Evolutionary conservation across 2,888 invertebrate genomes (phyloP).

Genomic region (Lithophane leautieri): DNA sequence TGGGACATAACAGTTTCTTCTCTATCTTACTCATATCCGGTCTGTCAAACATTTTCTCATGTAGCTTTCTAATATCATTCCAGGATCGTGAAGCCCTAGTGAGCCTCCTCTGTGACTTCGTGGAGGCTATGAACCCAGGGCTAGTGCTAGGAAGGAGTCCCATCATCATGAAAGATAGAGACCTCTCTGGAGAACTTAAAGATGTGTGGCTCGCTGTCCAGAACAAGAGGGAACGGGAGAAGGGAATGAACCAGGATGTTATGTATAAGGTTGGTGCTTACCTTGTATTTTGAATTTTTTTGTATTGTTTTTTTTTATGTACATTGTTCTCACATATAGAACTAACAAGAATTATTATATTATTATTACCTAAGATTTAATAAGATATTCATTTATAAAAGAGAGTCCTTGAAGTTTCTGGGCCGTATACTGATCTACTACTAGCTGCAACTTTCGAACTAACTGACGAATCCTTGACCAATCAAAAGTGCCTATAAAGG

Average conservation of each 20-base stretch:
- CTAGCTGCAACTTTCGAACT: neutral
- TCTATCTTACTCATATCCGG: neutral
- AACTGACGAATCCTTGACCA: neutral
- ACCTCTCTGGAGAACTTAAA: slow-evolving; percentile 93
- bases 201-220: slow-evolving; percentile 94
- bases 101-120: slow-evolving; percentile 93
- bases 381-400: too few relatives aligned
- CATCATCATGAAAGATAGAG: slow-evolving; percentile 92
- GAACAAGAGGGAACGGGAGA: slow-evolving; percentile 89
- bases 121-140: slow-evolving; percentile 93
- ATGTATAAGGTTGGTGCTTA: slow-evolving; percentile 86
- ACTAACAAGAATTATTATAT: too few relatives aligned
- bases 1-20: too few relatives aligned
- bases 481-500: neutral
- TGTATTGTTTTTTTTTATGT: neutral
- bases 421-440: neutral
- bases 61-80: slow-evolving; percentile 48
- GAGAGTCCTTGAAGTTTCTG: too few relatives aligned
- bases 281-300: neutral
- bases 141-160: slow-evolving; percentile 91
- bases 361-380: too few relatives aligned
- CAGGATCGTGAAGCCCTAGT: slow-evolving; percentile 92
- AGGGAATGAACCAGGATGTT: slow-evolving; percentile 84
- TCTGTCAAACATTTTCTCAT: neutral
- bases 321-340: too few relatives aligned